Conservation (phyloP, 2,888 invertebrate species). For the Griposia aprilina region DNA sequence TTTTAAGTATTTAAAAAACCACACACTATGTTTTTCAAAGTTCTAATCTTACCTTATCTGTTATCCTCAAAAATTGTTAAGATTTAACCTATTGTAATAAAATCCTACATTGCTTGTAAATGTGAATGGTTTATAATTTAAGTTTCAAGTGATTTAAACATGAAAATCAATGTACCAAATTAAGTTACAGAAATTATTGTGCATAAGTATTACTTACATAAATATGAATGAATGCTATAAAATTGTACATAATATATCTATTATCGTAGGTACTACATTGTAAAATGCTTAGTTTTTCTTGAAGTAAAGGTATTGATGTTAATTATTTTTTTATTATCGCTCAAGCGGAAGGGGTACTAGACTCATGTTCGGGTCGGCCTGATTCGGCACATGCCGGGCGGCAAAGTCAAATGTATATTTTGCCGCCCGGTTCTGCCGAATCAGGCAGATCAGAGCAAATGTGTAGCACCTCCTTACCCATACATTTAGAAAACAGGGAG, state of each 20-base stretch:
- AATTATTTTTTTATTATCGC: constrained; percentile 60
- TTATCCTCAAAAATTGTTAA: constrained; percentile 42
- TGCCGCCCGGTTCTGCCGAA: not conserved
- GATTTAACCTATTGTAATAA: constrained; percentile 45
- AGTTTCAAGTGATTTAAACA: constrained; percentile 46
- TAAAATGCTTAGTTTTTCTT: constrained; percentile 86
- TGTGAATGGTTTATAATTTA: constrained; percentile 49
- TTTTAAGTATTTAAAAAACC: constrained; percentile 47
- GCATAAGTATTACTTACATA: constrained; percentile 65
- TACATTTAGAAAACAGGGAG: not conserved
- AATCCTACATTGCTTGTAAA: constrained; percentile 19
- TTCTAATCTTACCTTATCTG: constrained; percentile 36
- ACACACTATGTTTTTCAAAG: constrained; percentile 45
- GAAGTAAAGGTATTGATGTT: constrained; percentile 86
- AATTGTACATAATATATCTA: constrained; percentile 73
- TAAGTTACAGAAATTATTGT: constrained; percentile 56
- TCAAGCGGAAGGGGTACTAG: not conserved
- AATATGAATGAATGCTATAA: constrained; percentile 69
- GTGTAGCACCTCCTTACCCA: not conserved
- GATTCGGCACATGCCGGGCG: not conserved
- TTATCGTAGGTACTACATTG: constrained; percentile 77
- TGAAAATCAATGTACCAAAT: constrained; percentile 45
- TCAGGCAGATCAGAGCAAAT: not conserved
- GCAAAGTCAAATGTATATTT: not conserved
- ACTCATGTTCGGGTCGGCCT: not conserved